Percentiles rank a stretch among this genome's conserved stretches.
Evolutionary conservation across 2,113 vertebrate species (phyloP).

Genomic region (Bos javanicus): DNA sequence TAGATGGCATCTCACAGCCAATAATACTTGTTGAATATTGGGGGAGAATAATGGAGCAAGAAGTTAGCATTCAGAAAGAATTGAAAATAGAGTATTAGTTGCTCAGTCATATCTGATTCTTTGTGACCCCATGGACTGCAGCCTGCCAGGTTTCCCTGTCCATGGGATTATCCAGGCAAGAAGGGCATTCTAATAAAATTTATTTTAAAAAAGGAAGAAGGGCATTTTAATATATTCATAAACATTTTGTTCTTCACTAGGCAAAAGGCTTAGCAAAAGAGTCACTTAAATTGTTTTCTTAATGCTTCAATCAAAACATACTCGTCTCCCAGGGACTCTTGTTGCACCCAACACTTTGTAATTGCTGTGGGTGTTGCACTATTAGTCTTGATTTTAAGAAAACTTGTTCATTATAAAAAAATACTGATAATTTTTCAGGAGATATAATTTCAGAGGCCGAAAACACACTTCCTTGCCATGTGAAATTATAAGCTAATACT

Average conservation of each 20-base stretch:
- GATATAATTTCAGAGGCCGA: neutral
- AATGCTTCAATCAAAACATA: neutral
- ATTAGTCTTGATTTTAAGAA: neutral
- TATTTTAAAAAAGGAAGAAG: neutral
- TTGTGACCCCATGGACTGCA: neutral
- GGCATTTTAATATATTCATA: neutral
- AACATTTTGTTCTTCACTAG: slow-evolving; percentile 26
- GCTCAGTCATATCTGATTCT: neutral
- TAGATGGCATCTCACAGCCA: neutral
- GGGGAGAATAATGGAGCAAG: neutral
- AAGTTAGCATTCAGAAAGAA: neutral
- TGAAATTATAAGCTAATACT: neutral
- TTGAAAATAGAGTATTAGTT: neutral
- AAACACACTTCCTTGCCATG: neutral
- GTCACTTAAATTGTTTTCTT: neutral
- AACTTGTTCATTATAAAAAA: slow-evolving; percentile 28
- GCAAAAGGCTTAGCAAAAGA: neutral
- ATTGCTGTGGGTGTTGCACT: neutral
- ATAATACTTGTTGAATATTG: neutral
- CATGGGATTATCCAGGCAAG: neutral
- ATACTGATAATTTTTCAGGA: neutral
- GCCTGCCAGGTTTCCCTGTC: neutral
- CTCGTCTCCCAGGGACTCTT: neutral
- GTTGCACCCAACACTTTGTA: neutral
- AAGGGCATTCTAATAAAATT: neutral